Evolutionary conservation across 2,113 vertebrate species (phyloP).

Genomic region (Lanius collurio): DNA sequence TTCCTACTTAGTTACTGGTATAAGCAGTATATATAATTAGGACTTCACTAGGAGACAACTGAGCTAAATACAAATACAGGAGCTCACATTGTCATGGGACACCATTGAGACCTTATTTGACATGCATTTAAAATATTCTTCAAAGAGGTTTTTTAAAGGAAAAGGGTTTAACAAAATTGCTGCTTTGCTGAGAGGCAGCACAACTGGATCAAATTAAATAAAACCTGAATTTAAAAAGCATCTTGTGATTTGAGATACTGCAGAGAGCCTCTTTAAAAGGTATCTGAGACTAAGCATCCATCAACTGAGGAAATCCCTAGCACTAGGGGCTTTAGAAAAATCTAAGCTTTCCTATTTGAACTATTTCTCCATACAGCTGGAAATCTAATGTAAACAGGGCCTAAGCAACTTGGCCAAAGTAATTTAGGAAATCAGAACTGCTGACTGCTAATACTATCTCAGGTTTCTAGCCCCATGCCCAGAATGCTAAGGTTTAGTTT

Average conservation of each 20-base stretch:
- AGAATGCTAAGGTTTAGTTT: background rate
- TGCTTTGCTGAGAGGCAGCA: background rate
- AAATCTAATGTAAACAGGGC: constrained; percentile 22
- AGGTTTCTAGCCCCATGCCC: background rate
- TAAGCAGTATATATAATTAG: background rate
- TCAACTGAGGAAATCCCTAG: constrained; percentile 23
- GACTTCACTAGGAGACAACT: background rate
- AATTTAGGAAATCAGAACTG: constrained; percentile 8
- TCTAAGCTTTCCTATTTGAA: background rate
- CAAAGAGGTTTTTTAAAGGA: background rate
- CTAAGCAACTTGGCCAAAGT: background rate
- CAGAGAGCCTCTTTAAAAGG: constrained; percentile 12
- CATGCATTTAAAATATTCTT: background rate
- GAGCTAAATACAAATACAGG: background rate
- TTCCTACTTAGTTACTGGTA: background rate
- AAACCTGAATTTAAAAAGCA: constrained; percentile 23
- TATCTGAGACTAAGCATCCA: background rate
- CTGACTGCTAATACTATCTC: constrained; percentile 21
- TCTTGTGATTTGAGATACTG: constrained; percentile 23
- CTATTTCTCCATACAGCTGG: background rate
- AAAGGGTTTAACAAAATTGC: background rate
- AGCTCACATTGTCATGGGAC: background rate
- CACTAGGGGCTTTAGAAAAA: constrained; percentile 19
- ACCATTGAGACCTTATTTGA: background rate
- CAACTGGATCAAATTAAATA: constrained; percentile 30